Percentiles rank a stretch among this genome's conserved stretches.
Evolutionary conservation across 2,888 invertebrate genomes (phyloP).

Genomic region (Linyphia triangularis): DNA sequence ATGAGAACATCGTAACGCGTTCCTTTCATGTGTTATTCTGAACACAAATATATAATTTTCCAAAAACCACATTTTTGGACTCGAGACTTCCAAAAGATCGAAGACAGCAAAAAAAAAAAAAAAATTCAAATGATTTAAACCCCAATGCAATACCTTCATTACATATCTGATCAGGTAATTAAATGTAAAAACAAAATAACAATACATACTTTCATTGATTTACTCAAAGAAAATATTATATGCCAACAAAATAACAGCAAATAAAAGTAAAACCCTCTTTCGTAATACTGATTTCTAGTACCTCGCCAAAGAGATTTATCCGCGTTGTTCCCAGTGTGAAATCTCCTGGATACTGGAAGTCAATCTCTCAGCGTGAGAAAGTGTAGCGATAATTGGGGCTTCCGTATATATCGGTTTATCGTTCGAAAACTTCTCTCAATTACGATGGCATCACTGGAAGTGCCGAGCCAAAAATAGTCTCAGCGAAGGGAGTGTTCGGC

Average conservation of each 20-base stretch:
- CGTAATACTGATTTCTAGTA: neutral
- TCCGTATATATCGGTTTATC: conserved; percentile 42
- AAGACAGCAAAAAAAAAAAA: too few relatives aligned
- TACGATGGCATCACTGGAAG: conserved; percentile 32
- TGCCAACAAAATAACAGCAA: neutral
- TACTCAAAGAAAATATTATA: neutral
- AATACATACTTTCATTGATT: too few relatives aligned
- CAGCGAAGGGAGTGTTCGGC: neutral
- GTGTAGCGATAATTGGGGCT: conserved; percentile 30
- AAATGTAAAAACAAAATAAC: too few relatives aligned
- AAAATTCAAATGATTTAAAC: too few relatives aligned
- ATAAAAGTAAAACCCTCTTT: neutral
- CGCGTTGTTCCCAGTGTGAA: neutral
- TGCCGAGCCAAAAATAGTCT: conserved; percentile 58
- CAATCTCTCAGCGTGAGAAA: neutral
- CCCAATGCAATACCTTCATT: too few relatives aligned
- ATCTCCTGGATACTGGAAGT: neutral
- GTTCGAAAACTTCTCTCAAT: conserved; percentile 20
- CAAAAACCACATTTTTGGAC: too few relatives aligned
- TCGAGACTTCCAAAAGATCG: too few relatives aligned
- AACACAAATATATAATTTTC: too few relatives aligned
- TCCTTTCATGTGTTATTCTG: too few relatives aligned
- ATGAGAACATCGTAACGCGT: too few relatives aligned
- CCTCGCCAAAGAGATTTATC: neutral
- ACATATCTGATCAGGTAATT: too few relatives aligned